These are phyloP conservation scores for Polydrusus cervinus DNA, from an alignment of 2,888 invertebrate genomes.

Conservation along the genomic window DNA sequence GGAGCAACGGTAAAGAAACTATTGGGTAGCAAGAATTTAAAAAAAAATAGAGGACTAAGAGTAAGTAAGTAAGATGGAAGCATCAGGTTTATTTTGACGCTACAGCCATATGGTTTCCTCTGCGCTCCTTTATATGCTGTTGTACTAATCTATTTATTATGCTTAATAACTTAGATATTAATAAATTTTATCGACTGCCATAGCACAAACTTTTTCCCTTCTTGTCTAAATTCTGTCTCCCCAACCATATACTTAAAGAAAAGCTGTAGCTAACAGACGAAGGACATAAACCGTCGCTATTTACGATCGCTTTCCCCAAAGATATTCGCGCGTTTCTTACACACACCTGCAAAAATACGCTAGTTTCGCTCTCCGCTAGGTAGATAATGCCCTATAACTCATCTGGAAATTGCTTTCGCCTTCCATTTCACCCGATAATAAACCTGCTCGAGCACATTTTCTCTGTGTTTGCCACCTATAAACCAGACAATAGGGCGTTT, in stretches of 20 bases:
- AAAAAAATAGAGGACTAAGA: too few species aligned
- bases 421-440: conserved; percentile 71
- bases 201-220: neutral
- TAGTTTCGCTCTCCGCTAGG: conserved; percentile 70
- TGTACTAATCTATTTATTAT: too few species aligned
- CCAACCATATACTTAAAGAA: neutral
- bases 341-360: conserved; percentile 71
- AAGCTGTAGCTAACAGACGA: conserved; percentile 70
- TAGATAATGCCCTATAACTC: conserved; percentile 72
- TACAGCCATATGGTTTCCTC: too few species aligned
- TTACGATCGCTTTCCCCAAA: conserved; percentile 70
- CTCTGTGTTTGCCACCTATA: conserved; percentile 59
- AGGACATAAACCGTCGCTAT: conserved; percentile 71
- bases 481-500: conserved; percentile 54
- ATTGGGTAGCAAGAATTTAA: too few species aligned
- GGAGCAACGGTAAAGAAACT: too few species aligned
- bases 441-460: conserved; percentile 68
- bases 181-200: neutral
- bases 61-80: too few species aligned
- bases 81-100: too few species aligned
- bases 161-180: too few species aligned
- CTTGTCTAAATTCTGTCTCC: conserved; percentile 1
- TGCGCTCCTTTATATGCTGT: too few species aligned
- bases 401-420: conserved; percentile 71
- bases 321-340: conserved; percentile 65